These are phyloP conservation scores for Python bivittatus DNA, from an alignment of 2,113 vertebrate genomes.

Conservation along the genomic window DNA sequence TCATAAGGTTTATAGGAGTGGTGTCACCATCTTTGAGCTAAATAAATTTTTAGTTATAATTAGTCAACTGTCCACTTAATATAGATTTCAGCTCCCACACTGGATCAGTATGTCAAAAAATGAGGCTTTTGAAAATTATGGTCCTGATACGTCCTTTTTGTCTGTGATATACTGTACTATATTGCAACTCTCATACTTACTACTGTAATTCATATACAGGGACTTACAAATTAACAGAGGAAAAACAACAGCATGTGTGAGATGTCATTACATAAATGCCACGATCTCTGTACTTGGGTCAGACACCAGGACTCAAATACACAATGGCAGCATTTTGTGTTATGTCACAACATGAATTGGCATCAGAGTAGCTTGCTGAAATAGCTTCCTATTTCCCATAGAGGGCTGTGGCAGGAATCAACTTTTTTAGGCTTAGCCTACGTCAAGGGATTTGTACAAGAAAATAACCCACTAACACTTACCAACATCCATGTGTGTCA, in stretches of 20 bases:
- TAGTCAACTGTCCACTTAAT: not conserved
- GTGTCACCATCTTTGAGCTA: not conserved
- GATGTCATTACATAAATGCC: not conserved
- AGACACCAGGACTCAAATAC: not conserved
- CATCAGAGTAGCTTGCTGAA: not conserved
- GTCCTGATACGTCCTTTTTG: rapidly evolving
- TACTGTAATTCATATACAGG: not conserved
- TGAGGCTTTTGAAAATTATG: not conserved
- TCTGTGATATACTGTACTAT: rapidly evolving
- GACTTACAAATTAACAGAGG: not conserved
- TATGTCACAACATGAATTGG: not conserved
- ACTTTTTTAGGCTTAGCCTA: not conserved
- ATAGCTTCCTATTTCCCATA: not conserved
- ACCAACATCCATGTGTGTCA: not conserved
- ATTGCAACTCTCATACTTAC: not conserved
- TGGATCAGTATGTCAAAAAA: not conserved
- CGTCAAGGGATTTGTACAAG: not conserved
- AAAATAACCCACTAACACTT: not conserved
- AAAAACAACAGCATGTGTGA: not conserved
- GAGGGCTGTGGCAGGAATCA: not conserved
- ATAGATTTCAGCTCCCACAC: not conserved
- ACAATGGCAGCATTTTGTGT: not conserved
- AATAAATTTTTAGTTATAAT: not conserved
- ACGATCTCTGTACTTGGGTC: not conserved
- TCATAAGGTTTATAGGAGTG: not conserved